Percentiles rank a stretch among this genome's conserved stretches.
phyloP scores from a whole-genome alignment of 2,888 invertebrate species.

The Pilophorus perplexus region DNA sequence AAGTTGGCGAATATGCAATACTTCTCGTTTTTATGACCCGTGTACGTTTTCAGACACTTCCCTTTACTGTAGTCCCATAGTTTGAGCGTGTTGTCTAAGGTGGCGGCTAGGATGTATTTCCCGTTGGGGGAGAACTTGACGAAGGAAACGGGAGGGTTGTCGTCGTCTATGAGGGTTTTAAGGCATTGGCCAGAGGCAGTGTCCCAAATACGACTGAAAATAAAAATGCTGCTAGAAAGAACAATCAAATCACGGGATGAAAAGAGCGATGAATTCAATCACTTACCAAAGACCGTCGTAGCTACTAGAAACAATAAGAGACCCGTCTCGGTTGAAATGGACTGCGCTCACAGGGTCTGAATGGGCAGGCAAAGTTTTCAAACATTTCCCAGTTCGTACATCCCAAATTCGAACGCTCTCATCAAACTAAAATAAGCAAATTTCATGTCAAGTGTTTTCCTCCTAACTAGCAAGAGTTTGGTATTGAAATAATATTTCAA shows the following conservation, averaged over 20 bases:
- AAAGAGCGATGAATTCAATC: neutral
- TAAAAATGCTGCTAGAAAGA: neutral
- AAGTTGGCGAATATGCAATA: constrained; percentile 99
- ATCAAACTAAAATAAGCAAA: constrained; percentile 79
- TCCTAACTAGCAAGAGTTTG: too few species aligned
- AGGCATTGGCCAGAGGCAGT: constrained; percentile 98
- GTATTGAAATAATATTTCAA: neutral
- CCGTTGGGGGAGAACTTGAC: constrained; percentile 99
- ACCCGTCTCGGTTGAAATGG: constrained; percentile 97
- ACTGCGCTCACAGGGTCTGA: constrained; percentile 99
- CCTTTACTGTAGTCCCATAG: constrained; percentile 99
- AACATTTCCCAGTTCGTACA: constrained; percentile 94
- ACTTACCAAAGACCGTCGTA: constrained; percentile 94
- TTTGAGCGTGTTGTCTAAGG: constrained; percentile 96
- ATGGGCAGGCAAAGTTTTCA: constrained; percentile 97
- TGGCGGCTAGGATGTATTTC: constrained; percentile 97
- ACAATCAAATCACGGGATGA: neutral
- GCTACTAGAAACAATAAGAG: constrained; percentile 96
- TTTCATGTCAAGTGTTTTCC: too few species aligned
- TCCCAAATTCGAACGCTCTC: constrained; percentile 99
- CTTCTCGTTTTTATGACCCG: constrained; percentile 97
- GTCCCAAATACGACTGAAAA: constrained; percentile 95
- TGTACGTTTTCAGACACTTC: constrained; percentile 96
- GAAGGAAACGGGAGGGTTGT: constrained; percentile 99
- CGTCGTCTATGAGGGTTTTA: constrained; percentile 98